Evolutionary conservation across 2,888 invertebrate genomes (phyloP), one percentile per base, ranked within the genome.

Genomic region (Epinotia demarniana): DNA sequence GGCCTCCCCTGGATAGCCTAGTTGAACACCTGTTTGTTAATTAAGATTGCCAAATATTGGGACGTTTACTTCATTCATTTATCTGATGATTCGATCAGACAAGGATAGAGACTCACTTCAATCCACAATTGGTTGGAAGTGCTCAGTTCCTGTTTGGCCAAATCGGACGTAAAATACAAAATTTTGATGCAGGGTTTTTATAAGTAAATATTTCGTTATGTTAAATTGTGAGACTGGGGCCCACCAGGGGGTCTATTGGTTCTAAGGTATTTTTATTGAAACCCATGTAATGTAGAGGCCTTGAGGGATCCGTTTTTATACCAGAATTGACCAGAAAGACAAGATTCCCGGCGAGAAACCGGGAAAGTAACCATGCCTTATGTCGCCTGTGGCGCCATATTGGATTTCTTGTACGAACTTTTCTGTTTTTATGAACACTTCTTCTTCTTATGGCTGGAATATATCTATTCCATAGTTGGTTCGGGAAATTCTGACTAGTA

Each of bases 311-410:
- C 6, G 53, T 53, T 53, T 53, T 53, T 53, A 53, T 53, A 53
- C 53, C 53, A 53, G 53, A 53, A 53, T 53, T n/a, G n/a, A 53
- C 53, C 53, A 53, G 53, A 53, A 53, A n/a, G 13, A 60, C 58
- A 60, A 60, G 13, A 60, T 60, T 60, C 58, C 58, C 58, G 23
- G 23, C 23, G 23, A 60, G 58, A 60, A 60, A 60, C 58, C 23
- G 58, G 58, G 58, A 60, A 60, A 60, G 58, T 60, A 13, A 53
- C n/a, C 53, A 53, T n/a, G 53, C 53, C 53, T 60, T 27, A 27
- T 60, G 58, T 60, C 58, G 23, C 23, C 27, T 16, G 16, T 60
- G 27, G 13, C 58, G 58, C 58, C 23, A 23, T 60, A 60, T 60
- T 60, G 58, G 6, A 23, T 60, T 27, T 60, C 53, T 53, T n/a